Percentiles rank a stretch among this genome's conserved stretches.
Evolutionary conservation across 2,797 vertebrate genomes (phyloP).

Genomic region (Podargus strigoides): DNA sequence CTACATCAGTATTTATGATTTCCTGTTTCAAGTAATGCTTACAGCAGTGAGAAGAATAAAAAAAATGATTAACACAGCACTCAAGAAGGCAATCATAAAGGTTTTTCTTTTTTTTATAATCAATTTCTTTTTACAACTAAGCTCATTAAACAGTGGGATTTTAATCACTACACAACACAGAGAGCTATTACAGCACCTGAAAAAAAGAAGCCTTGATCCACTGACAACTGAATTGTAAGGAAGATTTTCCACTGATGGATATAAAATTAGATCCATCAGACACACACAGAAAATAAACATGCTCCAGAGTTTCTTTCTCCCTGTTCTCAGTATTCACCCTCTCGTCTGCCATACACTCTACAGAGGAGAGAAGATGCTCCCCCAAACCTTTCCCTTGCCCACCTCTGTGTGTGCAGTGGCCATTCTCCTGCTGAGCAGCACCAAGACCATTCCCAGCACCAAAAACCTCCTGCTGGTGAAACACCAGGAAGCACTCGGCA

Average conservation of each 20-base stretch:
- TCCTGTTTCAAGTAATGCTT: conserved; percentile 56
- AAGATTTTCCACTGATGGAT: background rate
- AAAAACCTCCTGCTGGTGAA: background rate
- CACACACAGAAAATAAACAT: background rate
- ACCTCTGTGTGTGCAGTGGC: background rate
- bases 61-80: conserved; percentile 13
- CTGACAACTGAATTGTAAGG: background rate
- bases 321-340: fast-evolving
- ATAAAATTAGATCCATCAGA: background rate
- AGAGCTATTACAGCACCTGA: background rate
- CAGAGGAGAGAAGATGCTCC: background rate
- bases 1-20: conserved; percentile 28
- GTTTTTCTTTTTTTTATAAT: background rate
- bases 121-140: conserved; percentile 51
- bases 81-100: conserved; percentile 34
- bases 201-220: background rate
- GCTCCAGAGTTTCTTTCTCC: background rate
- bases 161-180: conserved; percentile 50
- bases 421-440: background rate
- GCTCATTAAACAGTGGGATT: conserved; percentile 57
- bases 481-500: background rate
- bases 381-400: background rate
- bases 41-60: conserved; percentile 39
- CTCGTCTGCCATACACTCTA: background rate
- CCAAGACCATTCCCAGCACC: fast-evolving